These are phyloP conservation scores for Myotis findleyi DNA, from an alignment of 2,797 vertebrate species.

Conservation along the genomic window DNA sequence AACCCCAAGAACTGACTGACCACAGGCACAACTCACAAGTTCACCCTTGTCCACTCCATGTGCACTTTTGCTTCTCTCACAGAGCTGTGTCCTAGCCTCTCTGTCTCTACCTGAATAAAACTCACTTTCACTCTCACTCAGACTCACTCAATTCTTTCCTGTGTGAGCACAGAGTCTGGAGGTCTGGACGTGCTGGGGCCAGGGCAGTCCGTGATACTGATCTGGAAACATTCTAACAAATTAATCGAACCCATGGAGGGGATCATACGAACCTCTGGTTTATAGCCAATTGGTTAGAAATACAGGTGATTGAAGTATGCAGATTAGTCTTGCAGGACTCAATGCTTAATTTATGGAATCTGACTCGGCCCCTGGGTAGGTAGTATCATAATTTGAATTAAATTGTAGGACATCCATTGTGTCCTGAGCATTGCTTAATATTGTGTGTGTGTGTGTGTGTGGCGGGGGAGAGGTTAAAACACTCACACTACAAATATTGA, in stretches of 20 bases:
- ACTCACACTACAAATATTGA: not conserved
- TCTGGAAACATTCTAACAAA: not conserved
- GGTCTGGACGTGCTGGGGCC: not conserved
- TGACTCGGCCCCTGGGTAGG: not conserved
- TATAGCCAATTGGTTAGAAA: not conserved
- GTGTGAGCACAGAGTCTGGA: not conserved
- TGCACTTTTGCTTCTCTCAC: not conserved
- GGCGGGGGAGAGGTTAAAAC: not conserved
- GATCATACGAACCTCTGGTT: not conserved
- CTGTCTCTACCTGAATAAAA: not conserved
- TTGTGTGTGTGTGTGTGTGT: not conserved
- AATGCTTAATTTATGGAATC: not conserved
- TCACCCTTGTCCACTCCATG: not conserved
- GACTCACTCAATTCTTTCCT: not conserved
- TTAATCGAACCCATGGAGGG: not conserved
- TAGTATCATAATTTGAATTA: not conserved
- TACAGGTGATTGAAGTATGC: not conserved
- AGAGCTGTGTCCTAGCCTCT: not conserved
- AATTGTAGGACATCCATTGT: not conserved
- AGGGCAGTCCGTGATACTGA: not conserved
- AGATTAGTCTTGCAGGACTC: not conserved
- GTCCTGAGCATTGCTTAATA: not conserved
- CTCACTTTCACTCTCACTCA: too few relatives aligned
- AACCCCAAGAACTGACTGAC: not conserved
- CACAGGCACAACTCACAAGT: not conserved